Percentiles rank a stretch among this genome's conserved stretches.
Evolutionary conservation across 1,140 invertebrate species (phyloP).

Genomic region (Lucilia sericata): DNA sequence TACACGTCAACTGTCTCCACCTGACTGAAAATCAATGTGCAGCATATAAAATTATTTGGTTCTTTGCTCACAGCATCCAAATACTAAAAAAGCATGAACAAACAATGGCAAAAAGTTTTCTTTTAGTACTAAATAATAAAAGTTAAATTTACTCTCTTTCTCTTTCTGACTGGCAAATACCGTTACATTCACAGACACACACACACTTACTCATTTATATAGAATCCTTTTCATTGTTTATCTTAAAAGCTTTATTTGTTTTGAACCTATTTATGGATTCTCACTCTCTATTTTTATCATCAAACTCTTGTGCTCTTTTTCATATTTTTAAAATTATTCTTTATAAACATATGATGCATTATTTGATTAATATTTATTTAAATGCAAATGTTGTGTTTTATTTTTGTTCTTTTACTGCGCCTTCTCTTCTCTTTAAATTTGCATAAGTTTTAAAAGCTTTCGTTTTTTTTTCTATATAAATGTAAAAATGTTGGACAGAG

Average conservation of each 20-base stretch:
- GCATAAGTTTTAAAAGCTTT: neutral
- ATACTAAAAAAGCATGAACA: neutral
- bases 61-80: constrained; percentile 19
- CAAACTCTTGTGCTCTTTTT: neutral
- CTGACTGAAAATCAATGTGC: constrained; percentile 56
- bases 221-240: constrained; percentile 17
- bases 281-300: neutral
- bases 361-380: neutral
- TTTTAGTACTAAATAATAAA: neutral
- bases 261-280: neutral
- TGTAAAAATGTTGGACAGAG: neutral
- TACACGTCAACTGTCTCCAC: constrained; percentile 68
- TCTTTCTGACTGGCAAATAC: neutral
- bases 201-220: neutral
- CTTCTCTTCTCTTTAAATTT: neutral
- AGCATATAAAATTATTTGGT: neutral
- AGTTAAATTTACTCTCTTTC: neutral
- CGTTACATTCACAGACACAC: neutral
- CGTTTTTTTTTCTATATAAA: neutral
- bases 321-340: neutral
- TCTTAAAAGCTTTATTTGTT: neutral
- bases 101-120: neutral
- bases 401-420: neutral
- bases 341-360: neutral
- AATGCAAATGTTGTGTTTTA: neutral